A percentile compares a stretch with the other conserved stretches of the same genome.
Conservation (phyloP, 2,888 invertebrate genomes). For the Junonia oenone region DNA sequence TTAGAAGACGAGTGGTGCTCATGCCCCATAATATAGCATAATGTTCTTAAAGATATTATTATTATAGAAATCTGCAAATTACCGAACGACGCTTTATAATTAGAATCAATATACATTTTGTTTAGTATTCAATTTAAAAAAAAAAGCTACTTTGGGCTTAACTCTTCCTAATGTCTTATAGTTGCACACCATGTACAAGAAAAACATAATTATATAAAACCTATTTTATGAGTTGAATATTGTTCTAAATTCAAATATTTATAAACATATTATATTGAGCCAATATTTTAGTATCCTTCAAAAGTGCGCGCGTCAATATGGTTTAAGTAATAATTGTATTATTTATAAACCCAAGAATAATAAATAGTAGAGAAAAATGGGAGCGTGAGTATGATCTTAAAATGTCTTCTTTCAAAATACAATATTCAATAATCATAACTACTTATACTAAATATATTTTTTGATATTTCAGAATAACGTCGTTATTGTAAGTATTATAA, state of each 20-base stretch:
- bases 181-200: no score
- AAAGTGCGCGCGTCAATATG: not conserved
- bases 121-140: no score
- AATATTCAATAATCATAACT: not conserved
- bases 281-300: not conserved
- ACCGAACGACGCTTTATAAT: no score
- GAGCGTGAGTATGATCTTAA: slow-evolving; percentile 29
- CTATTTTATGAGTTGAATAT: slow-evolving; percentile 2
- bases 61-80: no score
- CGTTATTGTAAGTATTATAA: slow-evolving; percentile 21
- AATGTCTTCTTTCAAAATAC: not conserved
- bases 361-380: slow-evolving; percentile 31
- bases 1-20: no score
- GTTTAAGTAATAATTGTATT: slow-evolving; percentile 1
- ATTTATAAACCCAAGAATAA: not conserved
- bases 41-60: no score
- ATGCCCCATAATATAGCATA: no score
- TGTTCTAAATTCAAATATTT: slow-evolving; percentile 14
- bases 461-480: slow-evolving; percentile 11
- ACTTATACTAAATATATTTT: not conserved
- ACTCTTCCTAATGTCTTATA: no score
- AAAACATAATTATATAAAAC: not conserved
- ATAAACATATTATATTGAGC: not conserved
- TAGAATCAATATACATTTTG: no score
- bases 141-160: no score